Conservation (phyloP, 2,888 invertebrate genomes). For the Leuctra nigra region DNA sequence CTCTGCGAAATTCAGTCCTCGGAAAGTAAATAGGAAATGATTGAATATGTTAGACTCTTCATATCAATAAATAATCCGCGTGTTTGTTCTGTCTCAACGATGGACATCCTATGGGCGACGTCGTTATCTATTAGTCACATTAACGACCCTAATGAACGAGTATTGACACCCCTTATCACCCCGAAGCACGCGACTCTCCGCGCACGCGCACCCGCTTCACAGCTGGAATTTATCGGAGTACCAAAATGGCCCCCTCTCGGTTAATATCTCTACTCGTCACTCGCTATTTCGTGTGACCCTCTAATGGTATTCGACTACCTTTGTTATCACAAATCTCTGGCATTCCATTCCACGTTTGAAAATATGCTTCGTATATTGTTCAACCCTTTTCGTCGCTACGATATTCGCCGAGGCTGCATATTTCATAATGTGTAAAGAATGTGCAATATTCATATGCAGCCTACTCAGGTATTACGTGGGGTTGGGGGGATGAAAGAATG, state of each 20-base stretch:
- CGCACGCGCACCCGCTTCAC: no score
- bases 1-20: no score
- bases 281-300: conserved; percentile 6
- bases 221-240: conserved; percentile 11
- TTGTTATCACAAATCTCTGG: conserved; percentile 25
- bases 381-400: conserved; percentile 1
- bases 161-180: no score
- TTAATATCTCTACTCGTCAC: conserved; percentile 18
- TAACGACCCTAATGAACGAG: no score
- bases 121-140: no score
- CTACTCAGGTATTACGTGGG: not conserved
- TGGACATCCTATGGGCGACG: no score
- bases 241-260: conserved; percentile 14
- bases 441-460: conserved; percentile 17
- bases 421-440: conserved; percentile 11
- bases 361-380: conserved; percentile 12
- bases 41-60: no score
- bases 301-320: conserved; percentile 22
- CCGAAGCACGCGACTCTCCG: no score
- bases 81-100: no score
- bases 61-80: no score
- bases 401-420: not conserved
- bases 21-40: no score
- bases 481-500: conserved; percentile 2
- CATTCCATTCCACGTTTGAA: conserved; percentile 19